phyloP scores from a whole-genome alignment of 2,113 vertebrate genomes.

The Cervus canadensis region DNA sequence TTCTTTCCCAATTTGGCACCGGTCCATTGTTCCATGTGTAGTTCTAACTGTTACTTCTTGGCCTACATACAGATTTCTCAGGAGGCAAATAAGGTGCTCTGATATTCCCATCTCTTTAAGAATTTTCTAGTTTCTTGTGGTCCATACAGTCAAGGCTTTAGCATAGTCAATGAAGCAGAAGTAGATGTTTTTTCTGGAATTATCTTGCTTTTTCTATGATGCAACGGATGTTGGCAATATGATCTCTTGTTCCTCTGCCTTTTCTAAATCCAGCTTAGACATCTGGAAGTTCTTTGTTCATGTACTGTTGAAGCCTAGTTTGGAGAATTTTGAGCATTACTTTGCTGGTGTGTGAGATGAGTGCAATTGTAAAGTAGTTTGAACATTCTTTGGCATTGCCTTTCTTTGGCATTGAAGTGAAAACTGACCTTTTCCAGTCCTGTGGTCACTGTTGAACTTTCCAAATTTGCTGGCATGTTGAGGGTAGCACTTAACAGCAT shows the following conservation, averaged over 20 bases:
- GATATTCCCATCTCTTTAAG: background rate
- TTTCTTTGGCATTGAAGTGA: background rate
- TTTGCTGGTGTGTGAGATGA: background rate
- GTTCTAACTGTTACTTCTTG: background rate
- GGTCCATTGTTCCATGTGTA: background rate
- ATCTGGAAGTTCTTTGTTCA: background rate
- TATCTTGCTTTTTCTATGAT: background rate
- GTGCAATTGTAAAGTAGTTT: background rate
- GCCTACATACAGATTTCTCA: background rate
- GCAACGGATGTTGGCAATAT: accelerated
- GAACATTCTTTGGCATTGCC: background rate
- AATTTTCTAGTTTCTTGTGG: background rate
- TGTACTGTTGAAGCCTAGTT: background rate
- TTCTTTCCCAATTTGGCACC: background rate
- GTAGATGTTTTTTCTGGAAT: background rate
- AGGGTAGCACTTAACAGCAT: background rate
- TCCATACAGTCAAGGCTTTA: background rate
- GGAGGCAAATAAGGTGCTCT: background rate
- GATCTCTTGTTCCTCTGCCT: background rate
- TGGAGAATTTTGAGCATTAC: background rate
- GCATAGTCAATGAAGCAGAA: background rate
- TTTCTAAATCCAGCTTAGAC: background rate
- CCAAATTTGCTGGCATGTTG: background rate
- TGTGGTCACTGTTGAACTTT: background rate
- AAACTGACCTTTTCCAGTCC: background rate